Evolutionary conservation across 2,797 vertebrate species (phyloP), one percentile per base, ranked within the genome.

Genomic region (Lutjanus argentimaculatus): DNA sequence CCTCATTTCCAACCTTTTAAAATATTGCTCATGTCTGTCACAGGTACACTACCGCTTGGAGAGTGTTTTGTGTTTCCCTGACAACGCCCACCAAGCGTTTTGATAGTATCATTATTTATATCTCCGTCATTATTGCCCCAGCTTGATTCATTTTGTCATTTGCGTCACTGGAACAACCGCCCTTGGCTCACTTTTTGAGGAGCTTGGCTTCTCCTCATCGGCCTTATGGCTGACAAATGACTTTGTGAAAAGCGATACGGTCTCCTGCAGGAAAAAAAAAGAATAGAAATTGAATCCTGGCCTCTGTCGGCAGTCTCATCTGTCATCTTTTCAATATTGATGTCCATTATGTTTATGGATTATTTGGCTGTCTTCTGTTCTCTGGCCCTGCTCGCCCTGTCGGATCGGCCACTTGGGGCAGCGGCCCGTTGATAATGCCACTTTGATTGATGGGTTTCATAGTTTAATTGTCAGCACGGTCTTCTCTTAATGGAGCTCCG

Each of bases 311-410:
- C 88, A 85, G 90, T 88, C 86, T 93, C 94, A 94, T 94, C 90
- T 90, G 92, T 95, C 94, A 94, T 94, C 87, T 93, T 91, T 90
- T 93, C 89, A 89, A 93, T 93, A 94, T 92, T 92, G 89, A 93
- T 91, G 89, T 90, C 92, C 89, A 91, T 93, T 92, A 93, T 91
- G 89, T 91, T 90, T 92, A 92, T 92, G 89, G 92, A 92, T 94
- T 90, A 90, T 89, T 91, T 86, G 84, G 80, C 87, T 79, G 85
- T 88, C 87, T 85, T 90, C 79, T 88, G 85, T 87, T 88, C 89
- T 84, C 79, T 80, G 77, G 90, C 84, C 77, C 79, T 1, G 81
- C 87, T 91, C 79, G 14, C 85, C 83, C 71, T 82, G 85, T 92
- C 85, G 57, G 79, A 88, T 87, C 76, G 55, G 88, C 86, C 92